Base-by-base conservation (phyloP, 2,113 vertebrate species). In the Pseudopipra pipra region DNA sequence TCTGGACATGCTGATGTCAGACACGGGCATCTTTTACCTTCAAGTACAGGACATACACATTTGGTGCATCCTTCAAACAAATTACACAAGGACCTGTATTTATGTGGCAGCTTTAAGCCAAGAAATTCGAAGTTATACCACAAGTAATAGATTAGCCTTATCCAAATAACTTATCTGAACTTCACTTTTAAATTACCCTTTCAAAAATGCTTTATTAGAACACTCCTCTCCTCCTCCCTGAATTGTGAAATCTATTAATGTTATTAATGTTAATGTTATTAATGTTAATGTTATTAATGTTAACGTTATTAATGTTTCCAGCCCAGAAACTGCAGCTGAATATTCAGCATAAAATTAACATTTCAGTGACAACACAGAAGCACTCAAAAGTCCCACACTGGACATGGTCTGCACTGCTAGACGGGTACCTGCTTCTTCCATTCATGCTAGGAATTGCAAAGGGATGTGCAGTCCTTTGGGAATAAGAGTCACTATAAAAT, bases 371-470 rank as follows among this genome's bases (percentile, higher is more conserved):
- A 78, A 67, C 14, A 31, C 20, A 30, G 71, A 37, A 72, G 37
- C 41, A 54, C 1, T 8, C 35, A 41, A 1, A 76, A 28, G n/a
- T 71, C 47, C 76, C 76, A 84, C 33, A 12, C 47, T 28, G 41
- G 67, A 27, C 3, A 1, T 0, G 7, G 22, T 47, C 47, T 39
- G 63, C 30, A 14, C 21, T 5, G 39, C 6, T 7, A 18, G 6
- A 24, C 4, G 27, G 84, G 39, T 3, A 19, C 51, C 56, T 79
- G 47, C 49, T 73, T 35, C 41, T 65, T 14, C 27, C 13, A 1
- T 37, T 27, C 13, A 10, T 4, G 72, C 20, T 41, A 58, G 46
- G 28, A 65, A 58, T 0, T 33, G 14, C 71, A 14, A 56, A 58
- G 39, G 3, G 85, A 35, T 18, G 71, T 6, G 37, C 25, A 20